Evolutionary conservation across 2,888 invertebrate species (phyloP), one percentile per base, ranked within the genome.

Genomic region (Plagodis pulveraria): DNA sequence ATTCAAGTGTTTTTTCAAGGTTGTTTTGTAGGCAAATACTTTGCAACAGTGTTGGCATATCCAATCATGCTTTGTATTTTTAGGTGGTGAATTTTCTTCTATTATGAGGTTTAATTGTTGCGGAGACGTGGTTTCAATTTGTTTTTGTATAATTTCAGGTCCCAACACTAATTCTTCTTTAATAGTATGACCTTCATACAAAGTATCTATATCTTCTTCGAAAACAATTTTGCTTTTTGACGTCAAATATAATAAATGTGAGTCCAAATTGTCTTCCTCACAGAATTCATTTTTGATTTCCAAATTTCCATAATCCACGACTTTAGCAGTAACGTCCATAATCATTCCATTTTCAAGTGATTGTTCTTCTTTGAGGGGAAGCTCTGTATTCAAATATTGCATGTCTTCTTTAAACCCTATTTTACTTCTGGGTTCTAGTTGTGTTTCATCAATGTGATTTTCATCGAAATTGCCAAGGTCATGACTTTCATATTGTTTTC

Each of bases 101-200:
- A 11, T 11, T 34, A 11, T 2, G 12, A 11, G 36, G 32, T 36
- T 36, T 8, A 12, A 12, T 47, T 36, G 7, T 36, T 47, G 9
- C 6, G 8, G 38, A 10, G 36, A 2, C 7, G 47, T 9, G 34
- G 7, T 35, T 6, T 38, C 22, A 6, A 22, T 38, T 38, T 5
- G 10, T 10, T 38, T 12, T 48, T 48, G 48, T 38, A 48, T 48
- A 12, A 48, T 38, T 48, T 48, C 48, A 6, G 48, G 48, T 6
- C 48, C 48, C 10, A 48, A 22, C 10, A 48, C 48, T 35, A 48
- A 32, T n/a, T 48, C 48, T 48, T 48, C 48, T 38, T 48, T 48
- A 22, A 48, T 38, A 5, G 9, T 46, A n/a, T 36, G 12, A 36
- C 34, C 8, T 12, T 47, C 47, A 35, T 8, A 36, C 8, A 47